These are phyloP conservation scores for Liposcelis brunnea DNA, from an alignment of 2,888 invertebrate species.

Conservation along the genomic window DNA sequence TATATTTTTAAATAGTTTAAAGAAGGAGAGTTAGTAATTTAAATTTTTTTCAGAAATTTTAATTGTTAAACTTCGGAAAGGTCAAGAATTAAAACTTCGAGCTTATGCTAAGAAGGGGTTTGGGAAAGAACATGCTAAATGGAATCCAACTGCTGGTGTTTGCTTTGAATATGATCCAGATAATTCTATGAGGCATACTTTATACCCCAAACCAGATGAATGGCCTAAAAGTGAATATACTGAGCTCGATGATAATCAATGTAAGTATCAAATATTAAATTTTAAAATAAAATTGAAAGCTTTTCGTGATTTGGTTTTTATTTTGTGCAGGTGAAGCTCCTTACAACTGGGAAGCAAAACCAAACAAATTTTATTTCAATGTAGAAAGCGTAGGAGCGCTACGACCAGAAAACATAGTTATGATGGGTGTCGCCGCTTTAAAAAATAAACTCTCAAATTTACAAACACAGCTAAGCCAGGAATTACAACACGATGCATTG, in stretches of 20 bases:
- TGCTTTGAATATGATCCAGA: slow-evolving; percentile 99
- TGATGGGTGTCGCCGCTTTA: slow-evolving; percentile 81
- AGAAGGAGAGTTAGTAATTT: background rate
- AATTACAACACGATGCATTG: slow-evolving; percentile 67
- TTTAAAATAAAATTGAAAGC: no score
- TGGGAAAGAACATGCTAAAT: slow-evolving; percentile 98
- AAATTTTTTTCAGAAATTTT: slow-evolving; percentile 37
- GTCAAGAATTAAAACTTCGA: slow-evolving; percentile 83
- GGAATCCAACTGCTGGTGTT: slow-evolving; percentile 98
- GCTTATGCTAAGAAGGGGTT: slow-evolving; percentile 95
- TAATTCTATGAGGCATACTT: slow-evolving; percentile 87
- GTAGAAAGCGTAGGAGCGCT: slow-evolving; percentile 91
- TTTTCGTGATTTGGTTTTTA: background rate
- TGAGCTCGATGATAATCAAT: slow-evolving; percentile 79
- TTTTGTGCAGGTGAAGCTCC: slow-evolving; percentile 56
- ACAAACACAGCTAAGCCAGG: slow-evolving; percentile 80
- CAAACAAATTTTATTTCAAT: slow-evolving; percentile 93
- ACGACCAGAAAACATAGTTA: slow-evolving; percentile 90
- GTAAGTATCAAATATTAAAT: slow-evolving; percentile 31
- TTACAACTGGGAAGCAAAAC: slow-evolving; percentile 86
- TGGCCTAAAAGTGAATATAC: slow-evolving; percentile 98
- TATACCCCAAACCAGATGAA: slow-evolving; percentile 91
- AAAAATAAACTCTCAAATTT: slow-evolving; percentile 92
- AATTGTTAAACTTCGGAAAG: slow-evolving; percentile 53
- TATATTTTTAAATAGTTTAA: no score